Base-by-base conservation (phyloP, 2,113 vertebrate genomes). In the Ramphastos sulfuratus region DNA sequence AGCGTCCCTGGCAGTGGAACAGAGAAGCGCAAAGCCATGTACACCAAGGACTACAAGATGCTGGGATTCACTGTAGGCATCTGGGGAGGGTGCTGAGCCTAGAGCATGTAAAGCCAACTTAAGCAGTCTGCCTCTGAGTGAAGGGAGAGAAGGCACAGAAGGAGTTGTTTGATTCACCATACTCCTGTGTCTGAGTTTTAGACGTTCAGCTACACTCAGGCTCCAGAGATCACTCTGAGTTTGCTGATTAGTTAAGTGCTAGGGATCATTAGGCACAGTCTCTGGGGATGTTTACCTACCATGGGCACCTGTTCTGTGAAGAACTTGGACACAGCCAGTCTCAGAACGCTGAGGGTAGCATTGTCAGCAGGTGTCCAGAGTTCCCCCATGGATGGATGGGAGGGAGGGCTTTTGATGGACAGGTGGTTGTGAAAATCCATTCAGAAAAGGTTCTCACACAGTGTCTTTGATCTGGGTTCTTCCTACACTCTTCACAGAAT, bases 41-140 rank as follows among this genome's bases (percentile, higher is more conserved):
- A 99, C 94, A 99, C 98, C 52, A 99, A 99, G 98, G 99, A 99
- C 97, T 99, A 99, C 97, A 99, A 99, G 97, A 99, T 99, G 98
- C 97, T 99, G 83, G 99, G 99, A 55, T 99, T 99, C 91, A 99
- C 98, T 54, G 99, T 99, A 92, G 97, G 99, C 97, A 64, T 71
- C 69, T 60, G 15, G 39, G 48, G 50, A 63, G 48, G 33, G 44
- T 72, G n/a, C 60, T 70, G 42, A 16, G 44, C 85, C 33, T 50
- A 52, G 46, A 82, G 14, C 52, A 14, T 15, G 35, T 39, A 48
- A 87, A 86, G 24, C 52, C 89, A 64, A 6, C 59, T 65, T 81
- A 20, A 90, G 50, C 2, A 2, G 21, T 39, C 54, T 64, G 28
- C n/a, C 5, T 17, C 10, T 10, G 69, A 63, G 21, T 82, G 27